phyloP scores from a whole-genome alignment of 2,113 vertebrate species.

The Gorsachius goisagi region DNA sequence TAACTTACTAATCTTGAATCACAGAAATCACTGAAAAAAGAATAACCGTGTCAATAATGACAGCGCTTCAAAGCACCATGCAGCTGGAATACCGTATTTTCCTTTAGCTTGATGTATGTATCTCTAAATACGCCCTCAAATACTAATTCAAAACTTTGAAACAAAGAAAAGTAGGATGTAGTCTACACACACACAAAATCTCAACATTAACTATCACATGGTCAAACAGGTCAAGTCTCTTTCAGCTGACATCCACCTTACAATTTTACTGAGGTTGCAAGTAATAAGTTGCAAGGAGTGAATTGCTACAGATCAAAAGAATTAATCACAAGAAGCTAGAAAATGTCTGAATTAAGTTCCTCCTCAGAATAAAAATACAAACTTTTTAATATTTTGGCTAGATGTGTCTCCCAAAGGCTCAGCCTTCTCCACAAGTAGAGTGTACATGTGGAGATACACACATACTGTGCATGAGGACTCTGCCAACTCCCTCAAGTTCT shows the following conservation, averaged over 20 bases:
- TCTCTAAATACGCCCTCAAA: neutral
- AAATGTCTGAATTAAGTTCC: neutral
- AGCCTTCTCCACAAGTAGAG: neutral
- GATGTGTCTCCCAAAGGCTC: neutral
- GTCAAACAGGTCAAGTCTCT: neutral
- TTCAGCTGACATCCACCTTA: neutral
- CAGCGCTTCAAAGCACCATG: neutral
- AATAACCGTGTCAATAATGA: neutral
- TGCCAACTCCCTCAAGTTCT: neutral
- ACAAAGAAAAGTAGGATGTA: neutral
- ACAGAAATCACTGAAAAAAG: neutral
- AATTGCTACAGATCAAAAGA: neutral
- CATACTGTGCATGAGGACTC: neutral
- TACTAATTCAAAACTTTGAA: neutral
- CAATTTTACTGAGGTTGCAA: neutral
- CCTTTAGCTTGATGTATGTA: neutral
- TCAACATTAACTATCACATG: rapidly evolving
- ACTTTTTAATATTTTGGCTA: neutral
- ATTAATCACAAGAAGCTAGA: neutral
- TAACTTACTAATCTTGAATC: neutral
- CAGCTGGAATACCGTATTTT: neutral
- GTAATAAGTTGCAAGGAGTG: neutral
- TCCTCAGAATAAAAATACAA: neutral
- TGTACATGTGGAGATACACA: no score
- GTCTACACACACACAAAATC: neutral